Base-by-base conservation (phyloP, 2,888 invertebrate species). In the Minunthozetes semirufus region DNA sequence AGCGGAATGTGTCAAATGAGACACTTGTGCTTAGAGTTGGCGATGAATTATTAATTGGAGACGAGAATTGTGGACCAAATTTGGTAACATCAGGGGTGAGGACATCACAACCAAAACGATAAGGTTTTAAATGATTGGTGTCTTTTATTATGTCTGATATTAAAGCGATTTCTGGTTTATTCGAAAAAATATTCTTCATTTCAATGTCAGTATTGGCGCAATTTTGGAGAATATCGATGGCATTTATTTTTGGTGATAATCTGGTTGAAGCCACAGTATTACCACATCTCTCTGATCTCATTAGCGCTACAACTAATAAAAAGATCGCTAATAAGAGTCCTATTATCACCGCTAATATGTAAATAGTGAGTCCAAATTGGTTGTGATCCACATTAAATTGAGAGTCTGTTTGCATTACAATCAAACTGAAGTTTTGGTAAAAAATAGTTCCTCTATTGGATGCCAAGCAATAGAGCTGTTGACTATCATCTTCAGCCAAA, bases 391-490 rank as follows among this genome's bases (percentile, higher is more conserved):
- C 19, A 33, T 15, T 19, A 6, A 27, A 6, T n/a, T 66, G 5
- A 0, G 42, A 48, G 25, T 22, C 1, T 13, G 46, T 46, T 8
- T 38, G 25, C 1, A 0, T 27, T 1, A 75, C 75, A 29, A 27
- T 33, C 19, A 75, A 22, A 17, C 42, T 59, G 19, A 75, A 75
- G 25, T 75, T 75, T 22, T 75, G 71, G 22, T 72, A 29, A 48
- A 15, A 22, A 5, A 25, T 1, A 8, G 72, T 72, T 27, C 75
- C 75, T 48, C 33, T 71, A 46, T 75, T 75, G 17, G 42, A 29
- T 15, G 75, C 75, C 48, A 38, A 75, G 25, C 75, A 75, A 11
- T 38, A 48, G 13, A 75, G 15, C 17, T 61, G 38, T 50, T 75
- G 75, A 27, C 42, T 71, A 38, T 75, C 75, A 6, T 46, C 56